These are phyloP conservation scores for Erannis defoliaria DNA, from an alignment of 2,888 invertebrate species.

Conservation along the genomic window DNA sequence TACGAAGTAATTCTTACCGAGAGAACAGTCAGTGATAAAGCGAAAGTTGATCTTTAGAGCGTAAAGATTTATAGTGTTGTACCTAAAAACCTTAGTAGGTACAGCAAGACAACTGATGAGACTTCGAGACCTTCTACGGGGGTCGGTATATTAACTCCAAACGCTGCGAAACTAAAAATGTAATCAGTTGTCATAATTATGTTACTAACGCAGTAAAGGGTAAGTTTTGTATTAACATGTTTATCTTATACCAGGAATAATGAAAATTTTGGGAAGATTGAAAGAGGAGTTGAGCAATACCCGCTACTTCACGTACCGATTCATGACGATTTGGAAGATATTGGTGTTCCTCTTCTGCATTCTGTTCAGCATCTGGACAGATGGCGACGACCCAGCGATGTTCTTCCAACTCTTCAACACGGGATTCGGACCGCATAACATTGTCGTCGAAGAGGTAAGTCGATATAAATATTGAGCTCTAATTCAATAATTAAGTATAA, in stretches of 20 bases:
- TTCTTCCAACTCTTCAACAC: slow-evolving; percentile 91
- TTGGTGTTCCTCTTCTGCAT: slow-evolving; percentile 91
- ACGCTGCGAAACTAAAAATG: too few species aligned
- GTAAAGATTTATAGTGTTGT: slow-evolving; percentile 7
- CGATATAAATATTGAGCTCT: background rate
- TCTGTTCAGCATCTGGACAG: slow-evolving; percentile 90
- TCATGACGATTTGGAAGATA: slow-evolving; percentile 97
- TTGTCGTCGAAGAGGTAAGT: slow-evolving; percentile 90
- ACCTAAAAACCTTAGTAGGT: background rate
- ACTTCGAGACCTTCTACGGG: too few species aligned
- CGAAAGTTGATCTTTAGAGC: slow-evolving; percentile 28
- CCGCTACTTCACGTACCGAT: slow-evolving; percentile 96
- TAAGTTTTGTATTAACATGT: background rate
- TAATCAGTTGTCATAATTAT: too few species aligned
- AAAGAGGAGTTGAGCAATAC: slow-evolving; percentile 93
- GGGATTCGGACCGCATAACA: slow-evolving; percentile 92
- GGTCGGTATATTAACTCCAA: too few species aligned
- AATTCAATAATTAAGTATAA: too few species aligned
- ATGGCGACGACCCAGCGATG: slow-evolving; percentile 91
- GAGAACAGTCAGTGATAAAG: slow-evolving; percentile 21
- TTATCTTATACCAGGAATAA: slow-evolving; percentile 88
- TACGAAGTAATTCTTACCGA: background rate
- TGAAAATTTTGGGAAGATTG: slow-evolving; percentile 91
- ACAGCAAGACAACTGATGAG: background rate
- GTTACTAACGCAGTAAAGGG: background rate